Percentiles rank a stretch among this genome's conserved stretches.
These are phyloP conservation scores for Steatocranus sp. DNA, from an alignment of 2,797 vertebrate species.

Conservation along the genomic window DNA sequence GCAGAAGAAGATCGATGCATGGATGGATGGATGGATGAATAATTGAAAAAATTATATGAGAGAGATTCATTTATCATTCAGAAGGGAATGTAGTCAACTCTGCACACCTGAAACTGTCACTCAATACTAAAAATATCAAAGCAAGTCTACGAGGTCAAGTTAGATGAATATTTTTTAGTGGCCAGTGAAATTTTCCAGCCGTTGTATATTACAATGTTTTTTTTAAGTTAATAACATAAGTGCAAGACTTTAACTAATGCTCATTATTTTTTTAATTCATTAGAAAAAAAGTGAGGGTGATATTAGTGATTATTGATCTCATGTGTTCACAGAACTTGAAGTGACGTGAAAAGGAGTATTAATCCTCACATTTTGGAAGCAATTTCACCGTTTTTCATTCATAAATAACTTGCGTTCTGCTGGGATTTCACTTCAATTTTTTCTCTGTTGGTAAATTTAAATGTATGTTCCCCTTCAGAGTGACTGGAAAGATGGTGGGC, in stretches of 20 bases:
- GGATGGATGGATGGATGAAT: rapidly evolving
- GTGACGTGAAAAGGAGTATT: neutral
- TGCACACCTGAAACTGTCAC: neutral
- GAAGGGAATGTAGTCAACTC: neutral
- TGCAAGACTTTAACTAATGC: neutral
- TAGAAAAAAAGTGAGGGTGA: neutral
- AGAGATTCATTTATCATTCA: neutral
- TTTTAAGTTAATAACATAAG: neutral
- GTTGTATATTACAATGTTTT: neutral
- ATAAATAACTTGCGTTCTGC: neutral
- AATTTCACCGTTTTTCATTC: rapidly evolving
- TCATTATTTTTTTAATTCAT: neutral
- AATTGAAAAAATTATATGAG: neutral
- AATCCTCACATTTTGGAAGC: neutral
- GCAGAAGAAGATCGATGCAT: rapidly evolving
- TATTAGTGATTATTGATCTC: neutral
- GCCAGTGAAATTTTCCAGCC: neutral
- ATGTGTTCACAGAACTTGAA: neutral
- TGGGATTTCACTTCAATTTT: neutral
- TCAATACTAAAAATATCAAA: neutral
- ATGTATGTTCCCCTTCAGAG: conserved; percentile 55
- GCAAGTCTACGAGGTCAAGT: neutral
- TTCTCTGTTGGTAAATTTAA: rapidly evolving
- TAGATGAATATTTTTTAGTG: neutral
- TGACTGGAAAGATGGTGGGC: conserved; percentile 92